Evolutionary conservation across 2,113 vertebrate species (phyloP).

Genomic region (Bagarius yarrelli): DNA sequence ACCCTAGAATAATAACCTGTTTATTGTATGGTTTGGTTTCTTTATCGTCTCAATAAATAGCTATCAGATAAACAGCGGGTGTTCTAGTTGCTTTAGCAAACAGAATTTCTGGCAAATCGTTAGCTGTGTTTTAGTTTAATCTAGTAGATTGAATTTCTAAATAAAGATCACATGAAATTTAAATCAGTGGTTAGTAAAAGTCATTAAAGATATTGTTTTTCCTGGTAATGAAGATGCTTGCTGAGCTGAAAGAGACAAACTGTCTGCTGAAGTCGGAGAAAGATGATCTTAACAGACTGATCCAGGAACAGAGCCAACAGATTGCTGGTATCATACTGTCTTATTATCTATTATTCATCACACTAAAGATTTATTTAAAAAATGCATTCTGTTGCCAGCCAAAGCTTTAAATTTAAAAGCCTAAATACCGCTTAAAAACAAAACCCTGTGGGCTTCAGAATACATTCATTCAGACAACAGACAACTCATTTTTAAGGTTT

Average conservation of each 20-base stretch:
- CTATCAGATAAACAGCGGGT: neutral
- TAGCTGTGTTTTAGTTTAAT: neutral
- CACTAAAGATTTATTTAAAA: neutral
- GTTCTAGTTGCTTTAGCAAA: neutral
- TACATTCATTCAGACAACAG: no score
- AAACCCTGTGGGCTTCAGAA: no score
- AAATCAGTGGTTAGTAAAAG: neutral
- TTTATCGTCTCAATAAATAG: neutral
- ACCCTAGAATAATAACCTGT: neutral
- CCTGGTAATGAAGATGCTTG: constrained; percentile 72
- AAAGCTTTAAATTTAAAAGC: neutral
- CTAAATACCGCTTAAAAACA: no score
- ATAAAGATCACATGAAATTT: neutral
- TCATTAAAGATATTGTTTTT: no score
- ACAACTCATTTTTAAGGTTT: no score
- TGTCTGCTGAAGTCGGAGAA: constrained; percentile 80
- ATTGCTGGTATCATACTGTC: constrained; percentile 76
- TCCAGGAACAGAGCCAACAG: constrained; percentile 79
- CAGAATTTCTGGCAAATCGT: neutral
- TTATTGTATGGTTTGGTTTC: neutral
- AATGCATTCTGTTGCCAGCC: neutral
- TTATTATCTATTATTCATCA: neutral
- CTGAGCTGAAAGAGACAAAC: constrained; percentile 87
- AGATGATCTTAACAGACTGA: constrained; percentile 78
- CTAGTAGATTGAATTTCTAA: neutral